These are phyloP conservation scores for Crenuchus spilurus DNA, from an alignment of 2,797 vertebrate species.

Conservation along the genomic window DNA sequence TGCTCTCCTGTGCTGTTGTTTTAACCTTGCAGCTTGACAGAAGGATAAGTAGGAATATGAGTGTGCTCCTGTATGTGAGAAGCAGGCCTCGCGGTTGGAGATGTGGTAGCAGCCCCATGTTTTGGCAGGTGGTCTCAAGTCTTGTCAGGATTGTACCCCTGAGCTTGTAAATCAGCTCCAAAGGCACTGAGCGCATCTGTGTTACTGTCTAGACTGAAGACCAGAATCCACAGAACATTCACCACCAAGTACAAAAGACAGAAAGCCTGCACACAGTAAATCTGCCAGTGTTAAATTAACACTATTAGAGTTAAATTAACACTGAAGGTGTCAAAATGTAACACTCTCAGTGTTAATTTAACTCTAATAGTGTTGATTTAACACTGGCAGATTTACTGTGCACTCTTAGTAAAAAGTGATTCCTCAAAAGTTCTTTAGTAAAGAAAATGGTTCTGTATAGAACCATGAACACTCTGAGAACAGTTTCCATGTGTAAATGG, in stretches of 20 bases:
- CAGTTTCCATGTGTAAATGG: no score
- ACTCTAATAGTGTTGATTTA: no score
- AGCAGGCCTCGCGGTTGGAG: slow-evolving; percentile 32
- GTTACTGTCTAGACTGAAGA: slow-evolving; percentile 40
- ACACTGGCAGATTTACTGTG: no score
- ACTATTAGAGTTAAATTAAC: no score
- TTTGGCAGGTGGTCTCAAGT: slow-evolving; percentile 58
- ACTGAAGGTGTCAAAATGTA: no score
- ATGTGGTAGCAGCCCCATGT: slow-evolving; percentile 51
- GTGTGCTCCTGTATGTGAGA: slow-evolving; percentile 41
- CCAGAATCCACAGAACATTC: slow-evolving; percentile 28
- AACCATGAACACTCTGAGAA: no score
- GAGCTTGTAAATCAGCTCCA: slow-evolving; percentile 36
- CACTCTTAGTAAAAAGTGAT: no score
- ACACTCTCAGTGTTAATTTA: no score
- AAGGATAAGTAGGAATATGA: slow-evolving; percentile 46
- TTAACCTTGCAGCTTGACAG: slow-evolving; percentile 72
- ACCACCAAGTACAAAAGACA: slow-evolving; percentile 24
- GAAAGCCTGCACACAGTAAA: no score
- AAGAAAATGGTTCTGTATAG: no score
- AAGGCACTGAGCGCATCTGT: slow-evolving; percentile 43
- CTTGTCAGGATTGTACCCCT: slow-evolving; percentile 46
- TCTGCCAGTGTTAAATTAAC: no score
- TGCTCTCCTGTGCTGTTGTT: slow-evolving; percentile 67
- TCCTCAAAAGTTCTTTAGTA: no score